Evolutionary conservation across 2,113 vertebrate genomes (phyloP).

Genomic region (Tragelaphus buxtoni): DNA sequence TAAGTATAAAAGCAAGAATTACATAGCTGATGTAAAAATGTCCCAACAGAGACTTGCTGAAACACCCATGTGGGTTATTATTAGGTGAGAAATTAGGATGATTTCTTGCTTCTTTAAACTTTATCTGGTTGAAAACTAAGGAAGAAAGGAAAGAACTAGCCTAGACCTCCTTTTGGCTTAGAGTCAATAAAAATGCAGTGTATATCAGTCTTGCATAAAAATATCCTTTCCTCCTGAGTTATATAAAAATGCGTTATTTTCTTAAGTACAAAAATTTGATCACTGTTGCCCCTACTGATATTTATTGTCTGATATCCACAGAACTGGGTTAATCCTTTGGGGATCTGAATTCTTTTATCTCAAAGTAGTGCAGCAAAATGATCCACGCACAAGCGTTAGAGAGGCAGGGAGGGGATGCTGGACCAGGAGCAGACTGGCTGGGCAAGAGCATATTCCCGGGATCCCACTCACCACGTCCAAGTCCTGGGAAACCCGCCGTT

Average conservation of each 20-base stretch:
- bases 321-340: background rate
- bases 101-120: background rate
- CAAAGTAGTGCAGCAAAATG: too few species aligned
- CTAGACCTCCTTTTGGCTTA: background rate
- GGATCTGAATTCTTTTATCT: background rate
- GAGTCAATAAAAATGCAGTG: background rate
- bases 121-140: background rate
- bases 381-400: accelerated
- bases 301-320: background rate
- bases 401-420: background rate
- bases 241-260: background rate
- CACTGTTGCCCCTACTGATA: background rate
- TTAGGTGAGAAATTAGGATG: background rate
- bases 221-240: background rate
- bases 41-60: background rate
- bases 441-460: background rate
- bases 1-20: background rate
- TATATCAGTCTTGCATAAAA: background rate
- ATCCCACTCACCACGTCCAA: conserved; percentile 87
- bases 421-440: accelerated
- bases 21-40: background rate
- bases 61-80: background rate
- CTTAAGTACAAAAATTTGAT: background rate
- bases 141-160: background rate
- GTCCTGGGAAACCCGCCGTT: conserved; percentile 92